Percentiles rank a stretch among this genome's conserved stretches.
Evolutionary conservation across 2,888 invertebrate species (phyloP).

Genomic region (Perizoma flavofasciatum): DNA sequence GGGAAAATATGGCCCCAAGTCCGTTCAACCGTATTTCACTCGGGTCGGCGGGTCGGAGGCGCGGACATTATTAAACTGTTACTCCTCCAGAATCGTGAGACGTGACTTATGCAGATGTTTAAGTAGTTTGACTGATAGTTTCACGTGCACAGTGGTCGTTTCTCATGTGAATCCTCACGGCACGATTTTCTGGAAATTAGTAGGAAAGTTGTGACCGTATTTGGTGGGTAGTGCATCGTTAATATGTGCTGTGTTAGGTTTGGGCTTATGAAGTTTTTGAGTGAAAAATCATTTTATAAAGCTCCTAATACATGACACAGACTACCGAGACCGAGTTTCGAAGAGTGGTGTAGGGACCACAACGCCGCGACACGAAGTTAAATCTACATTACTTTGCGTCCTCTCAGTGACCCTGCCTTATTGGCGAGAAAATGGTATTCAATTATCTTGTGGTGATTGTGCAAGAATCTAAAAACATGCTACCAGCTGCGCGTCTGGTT

Average conservation of each 20-base stretch:
- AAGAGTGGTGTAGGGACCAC: too few species aligned
- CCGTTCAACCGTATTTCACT: conserved; percentile 81
- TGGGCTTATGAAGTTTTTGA: conserved; percentile 14
- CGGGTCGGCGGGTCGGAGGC: conserved; percentile 72
- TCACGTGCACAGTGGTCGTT: conserved; percentile 75
- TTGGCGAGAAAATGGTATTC: too few species aligned
- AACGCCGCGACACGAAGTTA: too few species aligned
- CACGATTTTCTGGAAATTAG: conserved; percentile 75
- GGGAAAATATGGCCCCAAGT: conserved; percentile 80
- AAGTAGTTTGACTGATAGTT: conserved; percentile 81
- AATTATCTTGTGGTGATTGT: too few species aligned
- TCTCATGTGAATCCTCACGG: conserved; percentile 76
- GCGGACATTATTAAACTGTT: conserved; percentile 84
- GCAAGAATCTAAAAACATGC: too few species aligned
- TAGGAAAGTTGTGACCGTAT: conserved; percentile 64
- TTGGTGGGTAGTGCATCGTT: conserved; percentile 42
- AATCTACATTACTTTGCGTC: too few species aligned
- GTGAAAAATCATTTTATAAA: not conserved
- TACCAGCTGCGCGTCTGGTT: too few species aligned
- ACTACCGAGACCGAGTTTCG: too few species aligned
- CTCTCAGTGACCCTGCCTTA: too few species aligned
- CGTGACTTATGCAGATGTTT: conserved; percentile 83
- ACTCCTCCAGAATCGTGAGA: conserved; percentile 74
- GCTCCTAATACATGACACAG: too few species aligned
- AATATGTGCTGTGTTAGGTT: conserved; percentile 19